Evolutionary conservation across 2,113 vertebrate species (phyloP).

Genomic region (Merops nubicus): DNA sequence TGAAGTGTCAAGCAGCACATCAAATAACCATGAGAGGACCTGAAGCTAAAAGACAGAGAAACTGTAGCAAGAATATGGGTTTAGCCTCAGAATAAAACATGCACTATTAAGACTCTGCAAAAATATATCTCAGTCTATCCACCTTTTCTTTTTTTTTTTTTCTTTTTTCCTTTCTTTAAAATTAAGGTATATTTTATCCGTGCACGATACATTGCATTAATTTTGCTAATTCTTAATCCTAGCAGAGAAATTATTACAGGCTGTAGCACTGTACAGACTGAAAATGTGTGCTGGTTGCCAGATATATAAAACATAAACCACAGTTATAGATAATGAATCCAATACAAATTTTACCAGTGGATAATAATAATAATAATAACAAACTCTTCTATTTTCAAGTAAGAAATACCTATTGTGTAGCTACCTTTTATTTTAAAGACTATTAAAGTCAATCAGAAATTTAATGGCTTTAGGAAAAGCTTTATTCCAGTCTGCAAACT

Average conservation of each 20-base stretch:
- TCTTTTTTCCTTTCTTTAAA: background rate
- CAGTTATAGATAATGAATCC: background rate
- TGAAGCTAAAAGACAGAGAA: background rate
- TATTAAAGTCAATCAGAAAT: conserved; percentile 8
- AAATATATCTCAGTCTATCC: background rate
- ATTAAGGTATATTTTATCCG: conserved; percentile 14
- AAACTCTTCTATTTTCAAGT: background rate
- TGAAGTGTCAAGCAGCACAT: background rate
- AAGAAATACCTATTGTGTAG: background rate
- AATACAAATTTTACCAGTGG: background rate
- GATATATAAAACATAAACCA: background rate
- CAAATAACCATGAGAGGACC: background rate
- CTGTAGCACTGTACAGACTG: background rate
- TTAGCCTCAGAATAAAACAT: background rate
- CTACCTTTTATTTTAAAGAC: conserved; percentile 29
- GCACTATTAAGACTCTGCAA: background rate
- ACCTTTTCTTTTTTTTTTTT: background rate
- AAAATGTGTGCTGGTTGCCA: background rate
- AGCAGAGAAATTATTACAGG: background rate
- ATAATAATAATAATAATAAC: conserved; percentile 36
- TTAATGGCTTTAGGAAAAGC: conserved; percentile 17
- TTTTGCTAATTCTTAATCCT: conserved; percentile 22
- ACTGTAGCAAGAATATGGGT: background rate
- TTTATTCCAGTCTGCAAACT: background rate
- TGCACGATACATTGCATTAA: background rate